Evolutionary conservation across 2,797 vertebrate genomes (phyloP).

Genomic region (Etheostoma perlongum): DNA sequence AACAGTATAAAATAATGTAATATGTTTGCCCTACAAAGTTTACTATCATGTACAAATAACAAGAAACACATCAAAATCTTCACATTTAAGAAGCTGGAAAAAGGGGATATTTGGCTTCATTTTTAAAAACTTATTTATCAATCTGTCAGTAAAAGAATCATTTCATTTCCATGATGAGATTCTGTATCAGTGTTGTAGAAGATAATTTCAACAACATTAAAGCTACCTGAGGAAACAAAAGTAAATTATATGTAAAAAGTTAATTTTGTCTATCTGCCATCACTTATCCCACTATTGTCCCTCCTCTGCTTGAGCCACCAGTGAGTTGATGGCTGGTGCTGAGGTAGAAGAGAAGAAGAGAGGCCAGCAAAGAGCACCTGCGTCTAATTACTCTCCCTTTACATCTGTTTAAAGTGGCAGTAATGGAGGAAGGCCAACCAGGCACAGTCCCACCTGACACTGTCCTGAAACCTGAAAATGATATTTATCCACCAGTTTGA

Average conservation of each 20-base stretch:
- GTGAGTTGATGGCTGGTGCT: slow-evolving; percentile 16
- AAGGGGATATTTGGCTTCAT: background rate
- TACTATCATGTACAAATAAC: background rate
- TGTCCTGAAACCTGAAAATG: background rate
- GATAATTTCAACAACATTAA: background rate
- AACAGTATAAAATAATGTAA: background rate
- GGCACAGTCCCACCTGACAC: background rate
- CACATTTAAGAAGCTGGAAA: background rate
- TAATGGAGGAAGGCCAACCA: background rate
- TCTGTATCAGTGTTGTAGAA: slow-evolving; percentile 1
- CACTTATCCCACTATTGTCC: slow-evolving; percentile 20
- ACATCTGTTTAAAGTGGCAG: background rate
- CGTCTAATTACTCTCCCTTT: slow-evolving; percentile 8
- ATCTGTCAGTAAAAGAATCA: background rate
- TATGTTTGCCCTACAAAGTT: background rate
- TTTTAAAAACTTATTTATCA: background rate
- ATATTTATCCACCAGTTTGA: background rate
- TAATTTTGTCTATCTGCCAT: slow-evolving; percentile 2
- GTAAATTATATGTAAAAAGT: background rate
- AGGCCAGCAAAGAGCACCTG: slow-evolving; percentile 17
- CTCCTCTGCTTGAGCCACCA: slow-evolving; percentile 11
- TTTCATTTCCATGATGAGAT: background rate
- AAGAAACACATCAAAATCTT: background rate
- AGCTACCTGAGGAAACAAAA: background rate
- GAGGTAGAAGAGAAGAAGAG: slow-evolving; percentile 20